phyloP scores from a whole-genome alignment of 2,797 vertebrate genomes.

The Sarcoramphus papa region DNA sequence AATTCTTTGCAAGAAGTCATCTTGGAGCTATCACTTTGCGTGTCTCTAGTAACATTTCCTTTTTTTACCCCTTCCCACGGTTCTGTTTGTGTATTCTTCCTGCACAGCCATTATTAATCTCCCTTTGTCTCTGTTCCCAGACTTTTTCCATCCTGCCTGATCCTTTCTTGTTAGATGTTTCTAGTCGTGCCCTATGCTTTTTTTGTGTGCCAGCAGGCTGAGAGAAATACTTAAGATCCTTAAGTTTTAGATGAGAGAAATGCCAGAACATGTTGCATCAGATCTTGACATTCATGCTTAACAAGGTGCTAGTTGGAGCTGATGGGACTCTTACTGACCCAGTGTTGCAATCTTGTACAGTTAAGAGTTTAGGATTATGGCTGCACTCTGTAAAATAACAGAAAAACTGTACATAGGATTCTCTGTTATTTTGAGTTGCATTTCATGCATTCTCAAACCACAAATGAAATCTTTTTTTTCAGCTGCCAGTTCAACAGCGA shows the following conservation, averaged over 20 bases:
- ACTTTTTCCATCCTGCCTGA: not conserved
- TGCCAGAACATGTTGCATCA: not conserved
- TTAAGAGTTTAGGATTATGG: not conserved
- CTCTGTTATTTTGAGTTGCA: not conserved
- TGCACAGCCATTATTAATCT: not conserved
- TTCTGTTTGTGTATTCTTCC: not conserved
- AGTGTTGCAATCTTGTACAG: not conserved
- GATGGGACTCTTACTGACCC: not conserved
- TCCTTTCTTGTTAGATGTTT: not conserved
- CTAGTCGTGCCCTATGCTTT: not conserved
- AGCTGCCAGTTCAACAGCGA: not conserved
- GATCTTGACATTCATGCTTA: not conserved
- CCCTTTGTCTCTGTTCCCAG: not conserved
- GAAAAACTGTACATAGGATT: not conserved
- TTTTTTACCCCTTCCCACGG: not conserved
- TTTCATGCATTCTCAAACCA: not conserved
- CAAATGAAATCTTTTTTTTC: not conserved
- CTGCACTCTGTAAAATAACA: not conserved
- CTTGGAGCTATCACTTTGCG: not conserved
- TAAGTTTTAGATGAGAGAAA: not conserved
- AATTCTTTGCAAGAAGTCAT: not conserved
- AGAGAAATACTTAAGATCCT: not conserved
- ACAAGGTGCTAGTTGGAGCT: not conserved
- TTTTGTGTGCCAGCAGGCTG: not conserved
- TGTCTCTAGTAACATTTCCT: not conserved